Evolutionary conservation across 2,113 vertebrate species (phyloP), one percentile per base, ranked within the genome.

Genomic region (Charadrius vociferus): DNA sequence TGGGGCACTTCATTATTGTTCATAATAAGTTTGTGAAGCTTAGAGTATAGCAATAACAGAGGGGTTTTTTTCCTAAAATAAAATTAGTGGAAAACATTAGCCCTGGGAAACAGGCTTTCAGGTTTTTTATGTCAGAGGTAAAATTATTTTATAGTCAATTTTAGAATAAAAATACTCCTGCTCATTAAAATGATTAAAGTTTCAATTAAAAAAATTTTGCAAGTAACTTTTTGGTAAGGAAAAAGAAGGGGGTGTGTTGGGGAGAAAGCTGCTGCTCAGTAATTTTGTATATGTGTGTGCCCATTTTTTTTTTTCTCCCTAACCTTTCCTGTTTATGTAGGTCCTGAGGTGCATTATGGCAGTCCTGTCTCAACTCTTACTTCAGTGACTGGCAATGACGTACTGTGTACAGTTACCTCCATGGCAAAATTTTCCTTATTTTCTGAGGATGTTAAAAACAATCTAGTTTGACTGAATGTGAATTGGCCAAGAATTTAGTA

Each of bases 1-100:
- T 53, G 7, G 17, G 18, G 12, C 8, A 71, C 10, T 62, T 87
- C 6, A 10, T 53, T 74, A 62, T 52, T 88, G 27, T 41, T 73
- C 21, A 55, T 49, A 47, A 34, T 34, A 81, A 52, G 8, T 61
- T 65, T 66, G 22, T 67, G 37, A 87, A 84, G 17, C 27, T 50
- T 58, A 37, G 15, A 55, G 3, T 65, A 14, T 8, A 30, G 12
- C 30, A 89, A 58, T 37, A 79, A 49, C 3, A 47, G 15, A 43
- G n/a, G 0, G n/a, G 0, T 3, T 47, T 67, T 71, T 23, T 41
- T 15, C 2, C 13, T 39, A 52, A 50, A 68, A 39, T 17, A 72
- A 59, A 59, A 55, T 72, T 53, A 68, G 9, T 86, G 19, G 37
- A 92, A 92, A 67, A n/a, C n/a, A n/a, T n/a, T n/a, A n/a, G n/a